Evolutionary conservation across 2,797 vertebrate genomes (phyloP).

Genomic region (Enteromius anoplus): DNA sequence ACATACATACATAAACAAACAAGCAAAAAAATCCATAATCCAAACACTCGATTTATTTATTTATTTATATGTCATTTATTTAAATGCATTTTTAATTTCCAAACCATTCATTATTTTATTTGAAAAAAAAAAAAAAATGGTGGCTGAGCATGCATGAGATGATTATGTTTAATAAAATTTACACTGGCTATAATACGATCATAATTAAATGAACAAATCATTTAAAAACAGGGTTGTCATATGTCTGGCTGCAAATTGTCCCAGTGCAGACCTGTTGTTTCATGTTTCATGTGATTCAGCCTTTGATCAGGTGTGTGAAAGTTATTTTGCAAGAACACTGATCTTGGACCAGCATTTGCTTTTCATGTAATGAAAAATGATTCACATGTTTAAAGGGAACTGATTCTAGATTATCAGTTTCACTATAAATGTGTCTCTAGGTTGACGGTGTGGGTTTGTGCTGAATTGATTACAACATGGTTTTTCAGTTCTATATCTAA

Average conservation of each 20-base stretch:
- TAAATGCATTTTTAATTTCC: neutral
- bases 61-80: neutral
- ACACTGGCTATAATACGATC: neutral
- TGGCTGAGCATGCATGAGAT: neutral
- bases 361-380: neutral
- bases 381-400: neutral
- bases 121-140: neutral
- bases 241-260: neutral
- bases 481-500: constrained; percentile 11
- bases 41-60: neutral
- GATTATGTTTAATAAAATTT: neutral
- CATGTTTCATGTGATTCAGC: constrained; percentile 1
- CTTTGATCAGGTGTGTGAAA: constrained; percentile 2
- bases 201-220: neutral
- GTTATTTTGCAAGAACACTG: neutral
- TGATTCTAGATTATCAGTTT: neutral
- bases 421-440: neutral
- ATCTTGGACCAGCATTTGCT: neutral
- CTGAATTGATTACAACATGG: neutral
- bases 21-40: neutral
- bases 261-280: neutral
- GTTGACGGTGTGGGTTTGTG: neutral
- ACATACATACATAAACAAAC: neutral
- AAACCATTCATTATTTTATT: neutral
- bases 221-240: neutral